phyloP scores from a whole-genome alignment of 37 sponge, comb jelly and placozoan genomes.

The Halisarca cf. caerulea region DNA sequence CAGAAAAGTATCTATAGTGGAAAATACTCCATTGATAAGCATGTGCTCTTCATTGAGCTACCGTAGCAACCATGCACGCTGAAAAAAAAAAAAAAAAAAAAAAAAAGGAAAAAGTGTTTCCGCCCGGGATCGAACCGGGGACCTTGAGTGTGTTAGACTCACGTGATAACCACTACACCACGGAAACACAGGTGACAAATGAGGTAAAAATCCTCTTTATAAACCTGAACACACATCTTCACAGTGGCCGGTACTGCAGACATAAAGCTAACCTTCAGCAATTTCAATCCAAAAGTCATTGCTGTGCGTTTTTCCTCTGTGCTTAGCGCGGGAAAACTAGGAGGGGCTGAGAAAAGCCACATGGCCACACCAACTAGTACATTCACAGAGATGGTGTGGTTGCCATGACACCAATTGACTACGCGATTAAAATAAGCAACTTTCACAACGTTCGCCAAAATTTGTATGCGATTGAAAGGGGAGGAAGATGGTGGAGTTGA shows the following conservation, averaged over 20 bases:
- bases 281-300: not conserved
- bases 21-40: too few relatives aligned
- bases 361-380: not conserved
- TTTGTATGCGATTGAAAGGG: not conserved
- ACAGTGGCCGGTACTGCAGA: too few relatives aligned
- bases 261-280: not conserved
- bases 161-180: constrained; percentile 33
- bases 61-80: too few relatives aligned
- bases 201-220: too few relatives aligned
- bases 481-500: not conserved
- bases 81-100: too few relatives aligned
- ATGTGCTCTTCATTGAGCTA: too few relatives aligned
- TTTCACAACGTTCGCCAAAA: not conserved
- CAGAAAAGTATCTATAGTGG: not conserved
- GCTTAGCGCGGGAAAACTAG: not conserved
- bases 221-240: too few relatives aligned
- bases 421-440: not conserved
- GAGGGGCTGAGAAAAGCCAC: constrained; percentile 17
- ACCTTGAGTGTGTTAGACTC: constrained; percentile 38
- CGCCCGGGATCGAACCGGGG: constrained; percentile 42
- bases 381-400: not conserved
- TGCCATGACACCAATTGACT: not conserved
- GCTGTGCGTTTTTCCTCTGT: not conserved
- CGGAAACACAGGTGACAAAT: constrained; percentile 1
- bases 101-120: constrained; percentile 24